These are phyloP conservation scores for Urosaurus nigricauda DNA, from an alignment of 2,797 vertebrate genomes.

Conservation along the genomic window DNA sequence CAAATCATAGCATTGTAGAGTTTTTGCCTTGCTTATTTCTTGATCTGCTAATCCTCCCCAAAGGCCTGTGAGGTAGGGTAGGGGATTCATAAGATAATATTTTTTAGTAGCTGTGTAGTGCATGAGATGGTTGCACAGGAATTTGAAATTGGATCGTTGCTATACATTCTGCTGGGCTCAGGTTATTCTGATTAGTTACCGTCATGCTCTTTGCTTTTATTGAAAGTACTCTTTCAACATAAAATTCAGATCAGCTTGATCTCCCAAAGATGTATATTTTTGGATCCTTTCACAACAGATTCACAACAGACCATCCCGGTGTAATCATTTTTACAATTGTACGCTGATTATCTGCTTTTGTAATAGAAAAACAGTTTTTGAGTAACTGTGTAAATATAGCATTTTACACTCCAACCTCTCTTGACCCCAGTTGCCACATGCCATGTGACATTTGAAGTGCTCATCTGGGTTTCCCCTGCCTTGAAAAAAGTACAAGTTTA, in stretches of 20 bases:
- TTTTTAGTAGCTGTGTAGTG: background rate
- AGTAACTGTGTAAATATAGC: background rate
- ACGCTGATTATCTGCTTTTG: background rate
- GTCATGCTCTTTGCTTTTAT: background rate
- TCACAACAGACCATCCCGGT: background rate
- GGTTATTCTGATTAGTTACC: background rate
- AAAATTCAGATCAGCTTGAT: background rate
- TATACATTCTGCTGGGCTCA: background rate
- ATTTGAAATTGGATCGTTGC: background rate
- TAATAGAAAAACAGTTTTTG: background rate
- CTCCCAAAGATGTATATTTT: background rate
- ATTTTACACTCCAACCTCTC: background rate
- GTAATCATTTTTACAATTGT: background rate
- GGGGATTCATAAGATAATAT: background rate
- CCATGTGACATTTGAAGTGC: background rate
- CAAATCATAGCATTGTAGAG: no score
- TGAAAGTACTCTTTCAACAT: background rate
- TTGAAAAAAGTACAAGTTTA: slow-evolving; percentile 31
- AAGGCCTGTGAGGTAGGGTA: background rate
- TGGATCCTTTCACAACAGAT: background rate
- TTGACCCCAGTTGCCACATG: background rate
- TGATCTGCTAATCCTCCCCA: background rate
- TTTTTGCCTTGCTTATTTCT: background rate
- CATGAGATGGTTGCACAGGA: background rate
- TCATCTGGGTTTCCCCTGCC: slow-evolving; percentile 30